Evolutionary conservation across 1,140 invertebrate genomes (phyloP), one percentile per base, ranked within the genome.

Genomic region (Armadillidium nasatum): DNA sequence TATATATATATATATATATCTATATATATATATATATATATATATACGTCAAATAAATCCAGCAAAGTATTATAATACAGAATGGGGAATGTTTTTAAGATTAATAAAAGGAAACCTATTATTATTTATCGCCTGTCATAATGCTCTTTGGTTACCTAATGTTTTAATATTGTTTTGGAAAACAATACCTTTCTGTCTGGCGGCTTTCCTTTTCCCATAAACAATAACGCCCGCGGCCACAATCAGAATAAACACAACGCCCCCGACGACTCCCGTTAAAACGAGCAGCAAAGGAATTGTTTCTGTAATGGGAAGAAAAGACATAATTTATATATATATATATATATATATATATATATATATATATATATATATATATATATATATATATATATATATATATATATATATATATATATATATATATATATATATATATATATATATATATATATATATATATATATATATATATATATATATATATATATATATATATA

Each of bases 211-310:
- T 71, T 75, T 78, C 43, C 77, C 79, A 19, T 77, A 81, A 74
- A 81, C 71, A 66, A 81, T 81, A 50, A 79, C 78, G 11, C 73
- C 71, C 60, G 78, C 46, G n/a, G 75, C 80, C 19, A 77, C 78
- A 21, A 77, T 77, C 68, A 79, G 22, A 11, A 81, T 76, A 45
- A 79, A 77, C 44, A 81, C 76, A 19, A 81, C 76, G 73, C 79
- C 79, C 23, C 77, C 75, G 7, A 75, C 77, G 15, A 76, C 79
- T 7, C 79, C 80, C 23, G 76, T 74, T 21, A 81, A 54, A 33
- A 81, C 76, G n/a, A 81, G 46, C 15, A 81, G 77, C 46, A 81
- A 66, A n/a, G 77, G 80, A 43, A 81, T 72, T 21, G 77, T 77
- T 73, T 81, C 80, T 81, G 80, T 21, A 11, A 46, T 19, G 10